These are phyloP conservation scores for Orthosia gracilis DNA, from an alignment of 2,888 invertebrate species.

Conservation along the genomic window DNA sequence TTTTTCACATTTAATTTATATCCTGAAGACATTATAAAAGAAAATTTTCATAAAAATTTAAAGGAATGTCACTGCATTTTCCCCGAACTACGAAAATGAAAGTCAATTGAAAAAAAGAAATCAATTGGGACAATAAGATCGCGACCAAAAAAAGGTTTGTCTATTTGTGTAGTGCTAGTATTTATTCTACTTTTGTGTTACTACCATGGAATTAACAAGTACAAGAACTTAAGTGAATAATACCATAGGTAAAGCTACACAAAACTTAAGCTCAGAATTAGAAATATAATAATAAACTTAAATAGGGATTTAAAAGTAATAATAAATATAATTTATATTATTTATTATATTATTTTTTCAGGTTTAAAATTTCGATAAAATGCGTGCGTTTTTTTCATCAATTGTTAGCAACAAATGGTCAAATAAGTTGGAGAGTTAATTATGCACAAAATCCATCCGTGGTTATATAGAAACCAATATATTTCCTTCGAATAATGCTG, in stretches of 20 bases:
- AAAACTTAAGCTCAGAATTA: too few relatives aligned
- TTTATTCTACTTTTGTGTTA: not conserved
- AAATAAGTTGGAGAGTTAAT: too few relatives aligned
- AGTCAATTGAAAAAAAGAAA: conserved; percentile 6
- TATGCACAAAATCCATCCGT: too few relatives aligned
- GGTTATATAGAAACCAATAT: too few relatives aligned
- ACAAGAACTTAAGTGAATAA: not conserved
- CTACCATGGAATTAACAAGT: not conserved
- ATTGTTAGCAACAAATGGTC: too few relatives aligned
- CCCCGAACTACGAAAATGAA: not conserved
- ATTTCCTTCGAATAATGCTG: not conserved
- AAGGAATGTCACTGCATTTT: conserved; percentile 12
- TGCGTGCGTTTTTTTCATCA: too few relatives aligned
- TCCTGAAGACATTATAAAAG: conserved; percentile 29
- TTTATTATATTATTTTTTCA: too few relatives aligned
- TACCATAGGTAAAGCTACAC: too few relatives aligned
- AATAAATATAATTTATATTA: too few relatives aligned
- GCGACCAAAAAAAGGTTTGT: not conserved
- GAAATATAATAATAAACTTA: too few relatives aligned
- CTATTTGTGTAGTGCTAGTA: not conserved
- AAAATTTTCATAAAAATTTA: conserved; percentile 5
- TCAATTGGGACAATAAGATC: conserved; percentile 10
- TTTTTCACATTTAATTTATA: conserved; percentile 31
- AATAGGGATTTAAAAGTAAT: too few relatives aligned
- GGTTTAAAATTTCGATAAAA: too few relatives aligned